A percentile compares a stretch with the other conserved stretches of the same genome.
Evolutionary conservation across 2,888 invertebrate genomes (phyloP).

Genomic region (Lycophotia porphyrea): DNA sequence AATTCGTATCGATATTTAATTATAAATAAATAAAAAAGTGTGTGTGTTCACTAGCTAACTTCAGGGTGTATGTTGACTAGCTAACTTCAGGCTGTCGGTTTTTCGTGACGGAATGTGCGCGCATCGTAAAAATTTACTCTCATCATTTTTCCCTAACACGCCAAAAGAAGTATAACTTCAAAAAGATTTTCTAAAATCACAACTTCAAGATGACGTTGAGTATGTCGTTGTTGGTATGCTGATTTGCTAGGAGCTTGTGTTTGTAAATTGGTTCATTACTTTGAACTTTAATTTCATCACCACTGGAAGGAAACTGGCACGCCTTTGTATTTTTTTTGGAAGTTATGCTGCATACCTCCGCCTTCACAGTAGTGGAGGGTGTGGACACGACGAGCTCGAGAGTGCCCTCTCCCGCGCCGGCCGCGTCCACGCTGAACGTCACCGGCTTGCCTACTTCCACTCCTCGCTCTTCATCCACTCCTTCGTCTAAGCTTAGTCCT

Average conservation of each 20-base stretch:
- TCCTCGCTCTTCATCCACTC: conserved; percentile 84
- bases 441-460: conserved; percentile 95
- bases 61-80: no score
- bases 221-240: background rate
- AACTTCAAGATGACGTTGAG: background rate
- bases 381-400: conserved; percentile 97
- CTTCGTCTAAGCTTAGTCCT: conserved; percentile 86
- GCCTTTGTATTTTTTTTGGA: background rate
- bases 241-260: background rate
- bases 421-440: conserved; percentile 98
- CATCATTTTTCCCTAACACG: no score
- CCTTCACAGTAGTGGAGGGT: conserved; percentile 96
- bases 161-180: no score
- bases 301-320: background rate
- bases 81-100: no score
- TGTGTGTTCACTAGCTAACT: no score
- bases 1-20: background rate
- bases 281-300: background rate
- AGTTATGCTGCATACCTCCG: conserved; percentile 90
- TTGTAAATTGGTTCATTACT: background rate
- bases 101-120: no score
- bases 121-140: no score
- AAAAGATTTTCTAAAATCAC: background rate
- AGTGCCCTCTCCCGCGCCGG: conserved; percentile 98
- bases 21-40: background rate